A percentile compares a stretch with the other conserved stretches of the same genome.
phyloP scores from a whole-genome alignment of 2,888 invertebrate species.

The Sesia apiformis region DNA sequence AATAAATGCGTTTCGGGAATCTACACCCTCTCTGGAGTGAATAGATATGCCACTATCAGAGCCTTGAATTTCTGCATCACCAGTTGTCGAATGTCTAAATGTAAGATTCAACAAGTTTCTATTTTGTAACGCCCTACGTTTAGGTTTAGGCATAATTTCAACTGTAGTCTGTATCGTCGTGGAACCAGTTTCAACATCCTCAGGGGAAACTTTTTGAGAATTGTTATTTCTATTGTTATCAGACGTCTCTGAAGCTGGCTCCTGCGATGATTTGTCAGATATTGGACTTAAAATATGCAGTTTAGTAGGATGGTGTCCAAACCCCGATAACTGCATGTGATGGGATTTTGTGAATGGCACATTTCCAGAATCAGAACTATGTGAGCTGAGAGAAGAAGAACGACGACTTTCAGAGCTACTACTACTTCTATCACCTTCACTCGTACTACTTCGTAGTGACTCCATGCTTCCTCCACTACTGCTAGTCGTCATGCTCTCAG shows the following conservation, averaged over 20 bases:
- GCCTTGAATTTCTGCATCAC: conserved; percentile 86
- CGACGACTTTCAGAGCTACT: conserved; percentile 89
- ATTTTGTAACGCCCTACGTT: conserved; percentile 82
- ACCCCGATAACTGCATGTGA: conserved; percentile 78
- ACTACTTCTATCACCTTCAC: conserved; percentile 89
- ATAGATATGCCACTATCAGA: conserved; percentile 93
- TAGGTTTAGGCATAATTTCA: conserved; percentile 72
- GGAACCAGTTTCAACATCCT: conserved; percentile 69
- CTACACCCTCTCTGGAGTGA: conserved; percentile 87
- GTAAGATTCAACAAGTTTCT: conserved; percentile 82
- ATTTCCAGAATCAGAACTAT: conserved; percentile 87
- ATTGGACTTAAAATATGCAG: conserved; percentile 91
- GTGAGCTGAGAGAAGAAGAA: conserved; percentile 88
- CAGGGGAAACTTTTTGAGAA: conserved; percentile 85
- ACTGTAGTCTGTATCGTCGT: conserved; percentile 60
- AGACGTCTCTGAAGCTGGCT: conserved; percentile 87
- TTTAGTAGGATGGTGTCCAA: conserved; percentile 83
- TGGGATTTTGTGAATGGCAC: conserved; percentile 76
- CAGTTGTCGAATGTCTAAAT: conserved; percentile 76
- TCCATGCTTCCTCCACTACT: conserved; percentile 93
- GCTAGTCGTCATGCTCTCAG: conserved; percentile 91
- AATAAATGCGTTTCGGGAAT: conserved; percentile 76
- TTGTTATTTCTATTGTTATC: conserved; percentile 87
- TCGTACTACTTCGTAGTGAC: conserved; percentile 88
- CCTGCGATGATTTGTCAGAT: conserved; percentile 92